Percentiles rank a stretch among this genome's conserved stretches.
Conservation (phyloP, 1,140 invertebrate genomes). For the Parasteatoda tepidariorum region DNA sequence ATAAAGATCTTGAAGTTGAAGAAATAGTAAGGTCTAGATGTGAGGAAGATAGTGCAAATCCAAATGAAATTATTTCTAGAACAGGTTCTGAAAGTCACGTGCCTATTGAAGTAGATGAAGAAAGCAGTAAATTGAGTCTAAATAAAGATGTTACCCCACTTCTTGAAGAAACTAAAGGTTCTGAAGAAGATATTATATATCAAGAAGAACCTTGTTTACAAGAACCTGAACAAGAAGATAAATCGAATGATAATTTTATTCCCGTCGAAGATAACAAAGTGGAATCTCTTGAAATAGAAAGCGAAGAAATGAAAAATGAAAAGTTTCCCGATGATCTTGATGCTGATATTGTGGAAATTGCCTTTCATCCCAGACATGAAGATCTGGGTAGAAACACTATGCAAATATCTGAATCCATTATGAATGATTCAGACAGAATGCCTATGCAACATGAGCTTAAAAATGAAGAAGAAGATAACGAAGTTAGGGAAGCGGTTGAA, state of each 20-base stretch:
- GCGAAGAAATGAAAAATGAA: slow-evolving; percentile 4
- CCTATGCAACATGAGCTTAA: slow-evolving; percentile 43
- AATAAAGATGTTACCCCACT: slow-evolving; percentile 41
- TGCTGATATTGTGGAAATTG: neutral
- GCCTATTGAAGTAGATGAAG: neutral
- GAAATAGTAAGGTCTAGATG: neutral
- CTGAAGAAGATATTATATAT: neutral
- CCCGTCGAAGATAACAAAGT: neutral
- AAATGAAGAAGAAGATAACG: slow-evolving; percentile 48
- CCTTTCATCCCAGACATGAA: neutral
- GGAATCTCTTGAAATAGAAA: neutral
- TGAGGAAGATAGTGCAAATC: neutral
- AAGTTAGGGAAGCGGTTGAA: slow-evolving; percentile 52
- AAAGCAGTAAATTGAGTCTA: neutral
- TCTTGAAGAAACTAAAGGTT: slow-evolving; percentile 1
- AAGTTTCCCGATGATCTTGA: slow-evolving; percentile 6
- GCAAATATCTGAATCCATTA: slow-evolving; percentile 3
- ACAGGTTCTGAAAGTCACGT: neutral
- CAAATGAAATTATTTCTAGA: neutral
- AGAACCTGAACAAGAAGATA: neutral
- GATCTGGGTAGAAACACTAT: slow-evolving; percentile 18
- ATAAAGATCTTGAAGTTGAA: neutral
- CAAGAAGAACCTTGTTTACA: neutral
- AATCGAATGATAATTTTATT: neutral
- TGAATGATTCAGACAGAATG: neutral